phyloP scores from a whole-genome alignment of 2,113 vertebrate species.

The Chelonoidis abingdonii region DNA sequence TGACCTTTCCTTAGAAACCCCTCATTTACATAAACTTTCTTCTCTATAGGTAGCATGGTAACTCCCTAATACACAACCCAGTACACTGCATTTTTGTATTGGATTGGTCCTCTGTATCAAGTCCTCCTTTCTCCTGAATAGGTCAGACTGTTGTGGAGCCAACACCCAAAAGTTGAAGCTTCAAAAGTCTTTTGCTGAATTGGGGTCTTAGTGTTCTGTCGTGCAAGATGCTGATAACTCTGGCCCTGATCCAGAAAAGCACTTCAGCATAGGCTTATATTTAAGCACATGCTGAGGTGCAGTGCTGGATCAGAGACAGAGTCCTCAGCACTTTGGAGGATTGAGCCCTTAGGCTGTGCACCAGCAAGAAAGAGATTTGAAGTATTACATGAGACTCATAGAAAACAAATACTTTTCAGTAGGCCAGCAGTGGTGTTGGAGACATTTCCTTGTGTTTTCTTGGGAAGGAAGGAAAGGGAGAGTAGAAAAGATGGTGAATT shows the following conservation, averaged over 20 bases:
- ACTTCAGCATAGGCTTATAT: neutral
- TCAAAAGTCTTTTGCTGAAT: neutral
- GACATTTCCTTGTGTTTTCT: neutral
- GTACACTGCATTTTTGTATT: neutral
- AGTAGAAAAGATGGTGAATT: neutral
- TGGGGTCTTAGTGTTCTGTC: neutral
- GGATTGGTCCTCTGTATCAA: neutral
- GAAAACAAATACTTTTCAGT: neutral
- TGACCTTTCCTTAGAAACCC: too few species aligned
- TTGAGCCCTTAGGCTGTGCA: neutral
- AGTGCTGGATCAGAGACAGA: neutral
- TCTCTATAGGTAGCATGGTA: neutral
- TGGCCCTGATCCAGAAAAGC: neutral
- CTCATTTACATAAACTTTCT: too few species aligned
- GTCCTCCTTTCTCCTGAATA: rapidly evolving
- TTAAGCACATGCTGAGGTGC: neutral
- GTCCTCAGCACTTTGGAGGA: neutral
- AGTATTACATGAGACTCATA: neutral
- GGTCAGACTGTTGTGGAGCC: neutral
- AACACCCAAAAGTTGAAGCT: neutral
- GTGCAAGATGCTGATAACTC: neutral
- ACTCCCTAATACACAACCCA: neutral
- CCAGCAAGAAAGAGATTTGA: neutral
- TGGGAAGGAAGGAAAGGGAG: neutral
- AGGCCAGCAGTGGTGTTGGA: neutral